Conservation (phyloP, 2,113 vertebrate species). For the Bombycilla garrulus region DNA sequence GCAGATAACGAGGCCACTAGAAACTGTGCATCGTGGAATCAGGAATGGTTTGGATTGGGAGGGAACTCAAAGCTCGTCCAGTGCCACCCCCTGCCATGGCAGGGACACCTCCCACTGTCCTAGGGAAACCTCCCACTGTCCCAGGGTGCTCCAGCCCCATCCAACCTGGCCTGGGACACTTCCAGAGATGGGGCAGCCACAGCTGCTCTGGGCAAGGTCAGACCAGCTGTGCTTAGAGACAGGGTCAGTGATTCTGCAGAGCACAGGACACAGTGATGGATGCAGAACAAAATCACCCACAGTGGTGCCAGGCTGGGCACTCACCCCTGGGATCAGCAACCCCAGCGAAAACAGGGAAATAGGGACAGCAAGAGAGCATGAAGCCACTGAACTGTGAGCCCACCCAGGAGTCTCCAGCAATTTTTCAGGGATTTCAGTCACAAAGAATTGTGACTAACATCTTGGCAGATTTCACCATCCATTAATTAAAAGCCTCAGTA, state of each 20-base stretch:
- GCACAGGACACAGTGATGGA: neutral
- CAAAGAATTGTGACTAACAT: neutral
- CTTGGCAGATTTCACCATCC: neutral
- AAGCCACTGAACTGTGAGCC: neutral
- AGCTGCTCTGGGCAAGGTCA: neutral
- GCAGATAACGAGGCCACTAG: neutral
- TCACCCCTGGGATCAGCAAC: neutral
- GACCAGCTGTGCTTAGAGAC: neutral
- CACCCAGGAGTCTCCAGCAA: neutral
- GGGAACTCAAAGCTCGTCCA: neutral
- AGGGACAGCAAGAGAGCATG: neutral
- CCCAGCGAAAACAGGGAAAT: neutral
- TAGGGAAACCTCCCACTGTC: rapidly evolving
- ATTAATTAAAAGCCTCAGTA: neutral
- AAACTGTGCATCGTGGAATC: neutral
- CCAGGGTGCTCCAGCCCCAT: rapidly evolving
- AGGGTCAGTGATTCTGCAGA: neutral
- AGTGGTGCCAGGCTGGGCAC: neutral
- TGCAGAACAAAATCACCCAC: neutral
- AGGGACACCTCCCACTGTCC: neutral
- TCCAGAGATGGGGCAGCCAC: neutral
- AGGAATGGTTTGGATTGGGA: neutral
- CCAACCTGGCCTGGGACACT: neutral
- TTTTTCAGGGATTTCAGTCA: neutral
- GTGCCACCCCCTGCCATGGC: neutral